Evolutionary conservation across 2,888 invertebrate species (phyloP).

Genomic region (Cenopis cana): DNA sequence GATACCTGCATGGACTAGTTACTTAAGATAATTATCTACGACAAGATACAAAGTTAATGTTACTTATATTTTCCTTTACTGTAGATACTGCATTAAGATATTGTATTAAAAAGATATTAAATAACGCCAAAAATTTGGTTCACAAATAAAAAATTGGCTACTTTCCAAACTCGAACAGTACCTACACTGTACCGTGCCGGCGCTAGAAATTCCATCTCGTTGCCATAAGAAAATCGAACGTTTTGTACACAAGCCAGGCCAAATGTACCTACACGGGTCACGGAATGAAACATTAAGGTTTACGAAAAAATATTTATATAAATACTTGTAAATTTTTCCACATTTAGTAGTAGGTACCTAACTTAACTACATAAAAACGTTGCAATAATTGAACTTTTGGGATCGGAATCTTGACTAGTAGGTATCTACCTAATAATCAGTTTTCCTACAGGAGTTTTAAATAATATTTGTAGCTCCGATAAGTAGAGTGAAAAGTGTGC

Average conservation of each 20-base stretch:
- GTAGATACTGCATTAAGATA: not conserved
- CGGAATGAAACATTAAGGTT: not conserved
- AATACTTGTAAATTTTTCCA: not conserved
- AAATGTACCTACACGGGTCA: too few relatives aligned
- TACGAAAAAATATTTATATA: not conserved
- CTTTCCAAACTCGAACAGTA: conserved; percentile 47
- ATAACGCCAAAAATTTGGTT: conserved; percentile 49
- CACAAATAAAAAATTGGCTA: conserved; percentile 53
- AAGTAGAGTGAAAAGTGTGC: conserved; percentile 49
- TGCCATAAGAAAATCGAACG: not conserved
- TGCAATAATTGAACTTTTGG: not conserved
- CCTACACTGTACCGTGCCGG: conserved; percentile 19
- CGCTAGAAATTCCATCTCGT: conserved; percentile 17
- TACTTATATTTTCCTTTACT: not conserved
- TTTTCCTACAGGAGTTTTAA: too few relatives aligned
- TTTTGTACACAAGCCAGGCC: not conserved
- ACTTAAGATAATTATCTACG: too few relatives aligned
- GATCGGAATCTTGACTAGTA: conserved; percentile 20
- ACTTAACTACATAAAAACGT: not conserved
- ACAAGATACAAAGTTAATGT: not conserved
- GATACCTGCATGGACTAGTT: too few relatives aligned
- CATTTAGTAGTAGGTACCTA: not conserved
- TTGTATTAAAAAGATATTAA: conserved; percentile 44
- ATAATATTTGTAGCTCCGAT: too few relatives aligned
- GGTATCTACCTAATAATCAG: not conserved